Conservation (phyloP, 2,797 vertebrate species). For the Lindbergichthys nudifrons region DNA sequence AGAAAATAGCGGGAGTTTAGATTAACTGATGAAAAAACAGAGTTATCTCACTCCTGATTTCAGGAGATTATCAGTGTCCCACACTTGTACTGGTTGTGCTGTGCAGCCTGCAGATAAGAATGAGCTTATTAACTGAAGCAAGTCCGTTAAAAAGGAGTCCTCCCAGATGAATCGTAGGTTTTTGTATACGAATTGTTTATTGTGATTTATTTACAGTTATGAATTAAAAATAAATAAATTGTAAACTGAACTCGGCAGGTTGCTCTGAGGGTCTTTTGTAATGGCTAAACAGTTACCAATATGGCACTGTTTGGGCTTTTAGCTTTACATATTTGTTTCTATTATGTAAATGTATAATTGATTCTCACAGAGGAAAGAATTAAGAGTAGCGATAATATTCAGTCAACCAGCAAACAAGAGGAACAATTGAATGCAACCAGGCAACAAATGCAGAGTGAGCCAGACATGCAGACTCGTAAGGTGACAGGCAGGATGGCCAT, state of each 20-base stretch:
- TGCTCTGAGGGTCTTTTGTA: not conserved
- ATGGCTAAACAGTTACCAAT: not conserved
- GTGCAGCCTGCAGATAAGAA: constrained; percentile 70
- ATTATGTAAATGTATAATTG: constrained; percentile 2
- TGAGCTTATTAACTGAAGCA: constrained; percentile 55
- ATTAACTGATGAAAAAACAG: constrained; percentile 22
- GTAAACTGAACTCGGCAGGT: constrained; percentile 11
- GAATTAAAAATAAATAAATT: constrained; percentile 15
- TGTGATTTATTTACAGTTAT: not conserved
- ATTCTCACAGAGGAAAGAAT: constrained; percentile 3
- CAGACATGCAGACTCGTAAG: constrained; percentile 1
- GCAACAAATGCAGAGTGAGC: not conserved
- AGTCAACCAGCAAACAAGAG: constrained; percentile 10
- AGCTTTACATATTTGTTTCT: not conserved
- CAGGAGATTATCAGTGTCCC: constrained; percentile 58
- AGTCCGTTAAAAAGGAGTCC: constrained; percentile 19
- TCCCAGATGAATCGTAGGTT: not conserved
- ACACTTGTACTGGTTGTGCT: constrained; percentile 59
- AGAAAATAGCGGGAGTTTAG: constrained; percentile 16
- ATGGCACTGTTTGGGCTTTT: not conserved
- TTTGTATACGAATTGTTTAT: not conserved
- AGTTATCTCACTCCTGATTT: constrained; percentile 58
- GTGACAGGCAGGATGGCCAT: not conserved
- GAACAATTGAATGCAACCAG: constrained; percentile 1
- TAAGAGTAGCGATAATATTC: not conserved